Evolutionary conservation across 1,140 invertebrate genomes (phyloP), one percentile per base, ranked within the genome.

Genomic region (Nephotettix cincticeps): DNA sequence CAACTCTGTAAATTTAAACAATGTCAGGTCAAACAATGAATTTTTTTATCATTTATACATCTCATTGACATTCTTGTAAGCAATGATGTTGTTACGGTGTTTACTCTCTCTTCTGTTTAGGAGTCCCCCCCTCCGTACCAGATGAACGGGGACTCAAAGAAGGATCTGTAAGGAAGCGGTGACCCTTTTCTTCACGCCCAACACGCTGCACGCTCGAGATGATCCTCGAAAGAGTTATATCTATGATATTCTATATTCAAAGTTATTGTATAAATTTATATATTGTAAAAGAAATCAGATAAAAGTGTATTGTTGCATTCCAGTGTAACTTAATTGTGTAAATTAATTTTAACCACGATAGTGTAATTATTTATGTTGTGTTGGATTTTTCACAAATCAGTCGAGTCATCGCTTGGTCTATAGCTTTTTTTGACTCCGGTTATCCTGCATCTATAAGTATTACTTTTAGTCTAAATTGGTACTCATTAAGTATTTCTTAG

Each of bases 101-200:
- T 51, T 51, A 4, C 19, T 51, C 19, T 19, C 1, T 51, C 19
- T 51, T 4, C 19, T 51, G 6, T 19, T 2, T 25, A 61, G 56
- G 56, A 61, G n/a, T 29, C 56, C 56, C 56, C 56, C n/a, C 56
- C 56, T 27, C 56, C 56, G 6, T 61, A 61, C 25, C 56, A 61
- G n/a, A 25, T 61, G 23, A 61, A 61, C 56, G 56, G 56, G 21
- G 21, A 29, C 6, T 9, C 21, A 21, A 61, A 61, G 23, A 61
- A 61, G 25, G 56, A 61, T 1, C 14, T 27, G 56, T 61, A 25
- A 61, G 6, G 23, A 23, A 51, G 47, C 6, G 36, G 17, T 21
- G 47, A n/a, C 9, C 6, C 13, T 6, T 21, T 14, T 54, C 47
- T 11, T 11, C n/a, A 25, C 25, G 25, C 56, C 4, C 3, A 19